These are phyloP conservation scores for Bergia puertoricense DNA, from an alignment of 92 coral and sea anemone species.

Conservation along the genomic window DNA sequence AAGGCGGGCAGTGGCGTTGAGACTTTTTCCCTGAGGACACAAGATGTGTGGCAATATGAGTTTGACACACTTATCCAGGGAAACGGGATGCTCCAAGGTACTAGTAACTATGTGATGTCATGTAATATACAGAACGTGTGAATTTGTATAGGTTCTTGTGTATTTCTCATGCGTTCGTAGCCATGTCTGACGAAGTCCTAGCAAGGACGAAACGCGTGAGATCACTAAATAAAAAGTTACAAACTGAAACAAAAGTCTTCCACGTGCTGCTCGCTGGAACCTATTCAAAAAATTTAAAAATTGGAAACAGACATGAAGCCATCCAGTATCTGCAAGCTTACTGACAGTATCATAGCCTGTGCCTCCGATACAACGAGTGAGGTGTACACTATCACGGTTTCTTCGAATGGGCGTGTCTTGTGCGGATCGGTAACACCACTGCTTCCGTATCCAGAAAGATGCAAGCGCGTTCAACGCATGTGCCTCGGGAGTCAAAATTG, in stretches of 20 bases:
- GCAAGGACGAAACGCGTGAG: too few relatives aligned
- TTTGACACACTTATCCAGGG: constrained; percentile 32
- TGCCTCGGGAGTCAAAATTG: constrained; percentile 42
- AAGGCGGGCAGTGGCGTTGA: constrained; percentile 24
- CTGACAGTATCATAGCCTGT: constrained; percentile 31
- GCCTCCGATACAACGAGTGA: constrained; percentile 28
- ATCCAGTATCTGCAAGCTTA: constrained; percentile 45
- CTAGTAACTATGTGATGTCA: neutral
- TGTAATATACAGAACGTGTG: neutral
- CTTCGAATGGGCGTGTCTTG: constrained; percentile 37
- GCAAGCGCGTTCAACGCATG: constrained; percentile 43
- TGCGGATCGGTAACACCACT: constrained; percentile 41
- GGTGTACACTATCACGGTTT: constrained; percentile 38
- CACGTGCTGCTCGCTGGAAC: too few relatives aligned
- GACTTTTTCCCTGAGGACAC: constrained; percentile 27
- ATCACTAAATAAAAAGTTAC: too few relatives aligned
- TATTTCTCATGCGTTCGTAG: neutral
- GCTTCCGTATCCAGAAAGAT: constrained; percentile 40
- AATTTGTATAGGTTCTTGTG: neutral
- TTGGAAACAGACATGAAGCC: constrained; percentile 40
- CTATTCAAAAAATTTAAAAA: neutral
- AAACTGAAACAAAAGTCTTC: too few relatives aligned
- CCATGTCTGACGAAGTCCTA: too few relatives aligned
- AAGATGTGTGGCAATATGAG: constrained; percentile 33
- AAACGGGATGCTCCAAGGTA: constrained; percentile 41